Evolutionary conservation across 2,888 invertebrate genomes (phyloP), one percentile per base, ranked within the genome.

Genomic region (Mesorhabditis sp.): DNA sequence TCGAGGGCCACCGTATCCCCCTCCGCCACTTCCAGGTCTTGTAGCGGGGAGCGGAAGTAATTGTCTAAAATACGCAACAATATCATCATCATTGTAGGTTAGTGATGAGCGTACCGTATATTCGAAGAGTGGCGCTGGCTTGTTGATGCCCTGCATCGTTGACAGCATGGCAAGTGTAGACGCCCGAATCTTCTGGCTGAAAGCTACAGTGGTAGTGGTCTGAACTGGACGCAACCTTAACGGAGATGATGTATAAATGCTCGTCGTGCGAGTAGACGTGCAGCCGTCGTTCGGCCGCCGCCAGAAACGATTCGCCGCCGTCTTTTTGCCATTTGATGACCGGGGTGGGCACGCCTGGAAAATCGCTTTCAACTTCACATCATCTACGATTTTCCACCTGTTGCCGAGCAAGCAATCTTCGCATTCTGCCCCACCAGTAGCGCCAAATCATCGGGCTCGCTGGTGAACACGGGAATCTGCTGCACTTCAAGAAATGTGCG

Each of bases 251-350:
- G 58, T 76, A 78, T 15, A 78, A 67, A 70, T 78, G 75, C 65
- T 78, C 78, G 62, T 78, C 78, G 15, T 76, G 71, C 6, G 73
- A 74, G 28, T 62, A 68, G 6, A 76, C 78, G 43, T 80, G 76
- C 3, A 80, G 66, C 62, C 80, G 62, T 44, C 77, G 67, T 45
- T 73, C 75, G 13, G 69, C 72, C 4, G 75, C 80, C 6, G 80
- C 80, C 1, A 77, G 77, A 62, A 80, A 80, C 3, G 67, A 68
- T 4, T 73, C 70, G 5, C 74, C 71, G 10, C 74, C 71, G 67
- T 74, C 78, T 61, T 78, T 78, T 13, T 76, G 72, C 80, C 80
- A 80, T 61, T 73, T 72, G 28, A 80, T 67, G 45, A 71, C 67
- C 0, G 80, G 78, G 13, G 71, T 45, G 0, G 80, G 80, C 6